Base-by-base conservation (phyloP, 2,113 vertebrate species). In the Propithecus coquereli region DNA sequence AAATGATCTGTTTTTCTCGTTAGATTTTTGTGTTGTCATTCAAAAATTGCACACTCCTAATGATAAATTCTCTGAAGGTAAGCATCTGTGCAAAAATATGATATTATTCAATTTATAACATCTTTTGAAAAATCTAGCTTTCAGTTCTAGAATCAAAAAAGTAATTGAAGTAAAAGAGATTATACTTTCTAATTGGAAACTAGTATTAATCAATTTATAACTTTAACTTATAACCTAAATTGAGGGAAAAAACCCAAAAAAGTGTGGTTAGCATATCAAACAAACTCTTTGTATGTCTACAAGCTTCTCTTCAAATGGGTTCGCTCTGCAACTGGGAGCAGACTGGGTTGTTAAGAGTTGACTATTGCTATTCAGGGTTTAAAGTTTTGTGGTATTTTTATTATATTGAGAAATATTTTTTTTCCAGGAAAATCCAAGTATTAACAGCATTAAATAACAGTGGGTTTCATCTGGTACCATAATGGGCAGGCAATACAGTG, bases 51-150 rank as follows among this genome's bases (percentile, higher is more conserved):
- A 76, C 20, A 61, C 8, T 32, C 61, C 61, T 82, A 59, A 66
- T 89, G 59, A 84, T 85, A 81, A 85, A 68, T 7, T 50, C 27
- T 92, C 8, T 57, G 54, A 91, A 94, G 47, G 57, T n/a, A 95
- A 43, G 73, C n/a, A 52, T 91, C 71, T 68, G 2, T 80, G 63
- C 87, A 94, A 71, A 34, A 27, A 73, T 92, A 82, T 2, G 13
- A 54, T 70, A 47, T 87, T 82, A 94, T 80, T 87, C 16, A 73
- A 76, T 81, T 84, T 95, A 16, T 18, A 93, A 59, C 8, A 23
- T 70, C 45, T 93, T 87, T 87, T 92, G 66, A 94, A 91, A 93
- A 86, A 66, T 65, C 16, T 70, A 77, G 12, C 54, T 94, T 88
- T 91, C 16, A 37, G 43, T 90, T 82, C 73, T 86, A 71, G 45